phyloP scores from a whole-genome alignment of 2,113 vertebrate species.

The Centropristis striata region DNA sequence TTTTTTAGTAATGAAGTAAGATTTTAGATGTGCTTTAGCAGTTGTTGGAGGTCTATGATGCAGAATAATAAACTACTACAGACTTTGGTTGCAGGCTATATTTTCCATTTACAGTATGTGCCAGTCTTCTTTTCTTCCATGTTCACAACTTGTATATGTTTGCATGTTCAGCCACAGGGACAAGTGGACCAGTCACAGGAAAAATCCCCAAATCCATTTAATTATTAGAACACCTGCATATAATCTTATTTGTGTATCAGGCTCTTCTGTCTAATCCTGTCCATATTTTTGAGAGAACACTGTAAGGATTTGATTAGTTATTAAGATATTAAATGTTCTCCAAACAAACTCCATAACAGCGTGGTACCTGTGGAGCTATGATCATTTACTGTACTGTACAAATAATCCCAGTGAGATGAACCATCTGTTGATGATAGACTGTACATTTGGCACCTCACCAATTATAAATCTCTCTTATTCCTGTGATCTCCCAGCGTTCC shows the following conservation, averaged over 20 bases:
- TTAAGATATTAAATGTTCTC: not conserved
- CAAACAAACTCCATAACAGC: not conserved
- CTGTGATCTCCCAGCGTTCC: not conserved
- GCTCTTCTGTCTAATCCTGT: not conserved
- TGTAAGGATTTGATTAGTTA: conserved; percentile 5
- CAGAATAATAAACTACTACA: not conserved
- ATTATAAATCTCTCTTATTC: conserved; percentile 10
- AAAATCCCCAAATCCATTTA: not conserved
- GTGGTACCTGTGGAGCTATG: not conserved
- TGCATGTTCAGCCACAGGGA: not conserved
- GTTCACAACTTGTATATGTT: too few relatives aligned
- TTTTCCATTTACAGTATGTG: not conserved
- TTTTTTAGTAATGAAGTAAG: not conserved
- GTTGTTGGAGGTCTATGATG: too few relatives aligned
- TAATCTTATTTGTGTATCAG: not conserved
- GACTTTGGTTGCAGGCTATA: not conserved
- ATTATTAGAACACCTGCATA: not conserved
- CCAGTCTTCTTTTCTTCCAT: not conserved
- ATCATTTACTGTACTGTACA: conserved; percentile 1
- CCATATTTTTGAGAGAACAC: not conserved
- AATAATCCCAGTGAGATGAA: conserved; percentile 27
- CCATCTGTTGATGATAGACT: conserved; percentile 14
- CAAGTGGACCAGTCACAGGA: not conserved
- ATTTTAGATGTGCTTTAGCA: not conserved
- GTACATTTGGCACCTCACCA: not conserved